Percentiles rank a stretch among this genome's conserved stretches.
These are phyloP conservation scores for Laticauda laticaudata DNA, from an alignment of 2,113 vertebrate genomes.

Conservation along the genomic window DNA sequence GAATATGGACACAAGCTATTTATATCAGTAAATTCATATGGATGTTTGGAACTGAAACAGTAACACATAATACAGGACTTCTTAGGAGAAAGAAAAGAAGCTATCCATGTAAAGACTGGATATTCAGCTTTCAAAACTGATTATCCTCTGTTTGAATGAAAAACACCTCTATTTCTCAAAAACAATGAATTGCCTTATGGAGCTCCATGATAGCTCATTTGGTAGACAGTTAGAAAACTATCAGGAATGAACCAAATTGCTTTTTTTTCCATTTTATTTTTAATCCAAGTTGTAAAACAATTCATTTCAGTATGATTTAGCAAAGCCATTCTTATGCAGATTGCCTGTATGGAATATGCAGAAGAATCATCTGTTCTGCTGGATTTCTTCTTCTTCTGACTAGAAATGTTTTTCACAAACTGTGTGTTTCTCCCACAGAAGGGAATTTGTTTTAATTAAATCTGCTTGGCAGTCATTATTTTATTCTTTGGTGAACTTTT, in stretches of 20 bases:
- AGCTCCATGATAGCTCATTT: background rate
- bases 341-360: background rate
- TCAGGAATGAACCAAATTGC: background rate
- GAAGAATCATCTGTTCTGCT: slow-evolving; percentile 13
- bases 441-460: slow-evolving; percentile 37
- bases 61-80: background rate
- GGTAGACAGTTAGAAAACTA: slow-evolving; percentile 31
- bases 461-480: background rate
- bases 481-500: slow-evolving; percentile 23
- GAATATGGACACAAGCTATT: background rate
- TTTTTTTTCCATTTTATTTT: slow-evolving; percentile 27
- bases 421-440: slow-evolving; percentile 7
- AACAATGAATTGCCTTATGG: background rate
- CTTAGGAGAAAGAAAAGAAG: background rate
- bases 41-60: background rate
- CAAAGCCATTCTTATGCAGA: slow-evolving; percentile 33
- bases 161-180: background rate
- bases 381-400: background rate
- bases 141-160: slow-evolving; percentile 14
- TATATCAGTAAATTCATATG: background rate
- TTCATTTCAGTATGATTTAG: slow-evolving; percentile 31
- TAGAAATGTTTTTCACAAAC: slow-evolving; percentile 25
- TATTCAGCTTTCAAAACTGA: background rate
- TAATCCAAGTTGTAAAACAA: slow-evolving; percentile 11
- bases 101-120: background rate